Evolutionary conservation across 1,140 invertebrate genomes (phyloP).

Genomic region (Plutomurus gul): DNA sequence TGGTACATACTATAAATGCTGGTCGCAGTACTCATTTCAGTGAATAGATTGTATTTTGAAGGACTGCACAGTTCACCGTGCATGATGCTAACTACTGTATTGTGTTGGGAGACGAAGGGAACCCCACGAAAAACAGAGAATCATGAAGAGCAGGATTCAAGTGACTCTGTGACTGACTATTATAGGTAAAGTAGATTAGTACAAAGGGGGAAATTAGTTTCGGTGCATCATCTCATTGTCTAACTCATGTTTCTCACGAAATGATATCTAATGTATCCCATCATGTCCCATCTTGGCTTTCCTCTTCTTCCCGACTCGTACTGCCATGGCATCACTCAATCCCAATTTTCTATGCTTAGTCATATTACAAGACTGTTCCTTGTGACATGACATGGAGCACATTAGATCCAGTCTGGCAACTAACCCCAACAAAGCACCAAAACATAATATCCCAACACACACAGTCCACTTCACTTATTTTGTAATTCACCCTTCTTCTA

Average conservation of each 20-base stretch:
- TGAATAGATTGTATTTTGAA: too few relatives aligned
- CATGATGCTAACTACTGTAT: background rate
- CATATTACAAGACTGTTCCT: background rate
- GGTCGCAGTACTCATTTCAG: too few relatives aligned
- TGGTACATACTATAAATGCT: too few relatives aligned
- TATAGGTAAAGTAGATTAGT: conserved; percentile 1
- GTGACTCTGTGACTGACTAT: conserved; percentile 5
- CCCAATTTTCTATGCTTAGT: conserved; percentile 11
- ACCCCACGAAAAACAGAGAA: background rate
- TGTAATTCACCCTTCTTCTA: background rate
- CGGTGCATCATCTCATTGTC: conserved; percentile 49
- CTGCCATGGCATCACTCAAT: background rate
- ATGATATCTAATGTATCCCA: conserved; percentile 38
- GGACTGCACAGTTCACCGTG: too few relatives aligned
- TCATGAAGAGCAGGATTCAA: background rate
- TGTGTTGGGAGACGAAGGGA: background rate
- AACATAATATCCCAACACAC: background rate
- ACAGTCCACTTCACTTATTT: background rate
- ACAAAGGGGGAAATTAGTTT: conserved; percentile 38
- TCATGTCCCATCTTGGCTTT: background rate
- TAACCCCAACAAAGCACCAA: background rate
- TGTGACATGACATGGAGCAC: background rate
- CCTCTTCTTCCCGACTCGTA: background rate
- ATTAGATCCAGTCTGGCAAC: conserved; percentile 14
- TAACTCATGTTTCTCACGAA: conserved; percentile 50